phyloP scores from a whole-genome alignment of 2,113 vertebrate genomes.

The Danio rerio region GRCz12tu NC_133195.1:34306501-34307000 shows the following conservation, averaged over 20 bases:
- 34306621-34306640: neutral
- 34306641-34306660: constrained; percentile 32
- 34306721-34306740: constrained; percentile 30
- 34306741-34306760: constrained; percentile 29
- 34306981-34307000: neutral
- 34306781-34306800: neutral
- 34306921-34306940: neutral
- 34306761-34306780: constrained; percentile 20
- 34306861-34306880: neutral
- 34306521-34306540: constrained; percentile 20
- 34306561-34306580: constrained; percentile 30
- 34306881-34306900: neutral
- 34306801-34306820: neutral
- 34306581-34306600: neutral
- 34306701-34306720: constrained; percentile 1
- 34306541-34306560: constrained; percentile 25
- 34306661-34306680: constrained; percentile 5
- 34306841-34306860: neutral
- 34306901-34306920: neutral
- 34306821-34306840: neutral
- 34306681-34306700: constrained; percentile 20
- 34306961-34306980: neutral
- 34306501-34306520: constrained; percentile 11
- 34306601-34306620: neutral
- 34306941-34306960: neutral